These are phyloP conservation scores for Melanerpes formicivorus DNA, from an alignment of 2,113 vertebrate genomes.

Conservation along the genomic window DNA sequence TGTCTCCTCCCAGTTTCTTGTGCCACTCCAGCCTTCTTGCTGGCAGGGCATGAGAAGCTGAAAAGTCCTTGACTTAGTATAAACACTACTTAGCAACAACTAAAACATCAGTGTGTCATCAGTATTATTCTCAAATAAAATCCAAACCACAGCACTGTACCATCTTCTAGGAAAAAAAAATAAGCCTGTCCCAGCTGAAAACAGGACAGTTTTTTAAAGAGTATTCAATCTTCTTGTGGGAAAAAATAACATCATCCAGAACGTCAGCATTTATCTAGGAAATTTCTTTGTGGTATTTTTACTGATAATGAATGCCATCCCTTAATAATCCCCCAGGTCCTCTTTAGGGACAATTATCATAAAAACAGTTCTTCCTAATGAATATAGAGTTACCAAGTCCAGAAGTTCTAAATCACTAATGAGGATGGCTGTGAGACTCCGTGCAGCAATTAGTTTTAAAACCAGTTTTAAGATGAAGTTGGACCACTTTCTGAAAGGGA, in stretches of 20 bases:
- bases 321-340: constrained; percentile 49
- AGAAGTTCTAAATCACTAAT: constrained; percentile 57
- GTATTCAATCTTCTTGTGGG: constrained; percentile 20
- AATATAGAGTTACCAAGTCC: constrained; percentile 46
- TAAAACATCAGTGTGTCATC: not conserved
- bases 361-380: constrained; percentile 59
- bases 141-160: not conserved
- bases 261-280: constrained; percentile 20
- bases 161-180: not conserved
- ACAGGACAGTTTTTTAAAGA: not conserved
- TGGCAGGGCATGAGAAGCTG: not conserved
- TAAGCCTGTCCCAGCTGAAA: not conserved
- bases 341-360: constrained; percentile 49
- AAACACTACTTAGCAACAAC: not conserved
- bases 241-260: not conserved
- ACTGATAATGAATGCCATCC: constrained; percentile 38
- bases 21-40: not conserved
- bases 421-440: constrained; percentile 12
- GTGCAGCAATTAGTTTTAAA: constrained; percentile 6
- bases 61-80: not conserved
- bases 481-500: not conserved
- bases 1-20: not conserved
- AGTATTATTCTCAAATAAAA: not conserved
- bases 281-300: constrained; percentile 42
- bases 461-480: not conserved